These are phyloP conservation scores for Aphaenogaster ashmeadi DNA, from an alignment of 1,140 invertebrate genomes.

Conservation along the genomic window DNA sequence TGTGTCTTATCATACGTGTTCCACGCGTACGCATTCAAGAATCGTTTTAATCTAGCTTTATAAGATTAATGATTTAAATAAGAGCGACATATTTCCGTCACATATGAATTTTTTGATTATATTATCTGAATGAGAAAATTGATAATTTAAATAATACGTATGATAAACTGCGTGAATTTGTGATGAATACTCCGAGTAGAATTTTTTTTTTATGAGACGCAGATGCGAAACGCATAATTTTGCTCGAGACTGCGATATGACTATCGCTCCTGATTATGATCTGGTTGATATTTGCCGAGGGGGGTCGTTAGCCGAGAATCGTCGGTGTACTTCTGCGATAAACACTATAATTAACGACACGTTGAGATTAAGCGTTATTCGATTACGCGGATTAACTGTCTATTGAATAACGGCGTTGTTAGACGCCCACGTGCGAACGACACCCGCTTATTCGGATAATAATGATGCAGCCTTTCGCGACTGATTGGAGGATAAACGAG, in stretches of 20 bases:
- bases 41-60: conserved; percentile 1
- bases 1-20: not conserved
- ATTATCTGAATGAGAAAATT: not conserved
- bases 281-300: conserved; percentile 43
- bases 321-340: conserved; percentile 24
- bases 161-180: not conserved
- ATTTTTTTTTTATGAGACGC: not conserved
- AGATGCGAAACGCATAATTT: conserved; percentile 2
- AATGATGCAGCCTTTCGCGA: conserved; percentile 59
- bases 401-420: conserved; percentile 22
- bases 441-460: conserved; percentile 60
- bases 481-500: conserved; percentile 65
- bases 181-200: not conserved
- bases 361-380: conserved; percentile 49
- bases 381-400: conserved; percentile 39
- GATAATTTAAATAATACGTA: not conserved
- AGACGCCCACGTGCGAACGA: conserved; percentile 33
- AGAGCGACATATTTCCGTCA: not conserved
- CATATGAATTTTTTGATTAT: not conserved
- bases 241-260: not conserved
- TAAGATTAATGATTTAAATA: conserved; percentile 9
- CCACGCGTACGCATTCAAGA: no score
- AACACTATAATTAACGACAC: conserved; percentile 48
- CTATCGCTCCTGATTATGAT: conserved; percentile 23
- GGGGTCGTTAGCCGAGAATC: not conserved